Evolutionary conservation across 2,113 vertebrate species (phyloP), one percentile per base, ranked within the genome.

Genomic region (Jacana jacana): DNA sequence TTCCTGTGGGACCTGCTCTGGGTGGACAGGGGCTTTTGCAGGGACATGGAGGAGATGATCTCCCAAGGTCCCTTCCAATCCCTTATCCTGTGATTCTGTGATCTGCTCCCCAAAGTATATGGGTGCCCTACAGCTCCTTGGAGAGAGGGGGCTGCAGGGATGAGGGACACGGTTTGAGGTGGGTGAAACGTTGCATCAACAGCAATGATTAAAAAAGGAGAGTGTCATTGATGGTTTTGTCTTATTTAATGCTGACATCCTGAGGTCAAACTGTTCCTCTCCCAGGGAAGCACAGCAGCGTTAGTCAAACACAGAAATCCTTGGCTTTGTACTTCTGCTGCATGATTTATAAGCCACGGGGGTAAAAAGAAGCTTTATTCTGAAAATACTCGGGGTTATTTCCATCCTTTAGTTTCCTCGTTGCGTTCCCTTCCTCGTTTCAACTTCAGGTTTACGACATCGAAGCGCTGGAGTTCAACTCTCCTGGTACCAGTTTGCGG

Each of bases 241-340:
- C 96, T 97, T 96, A 89, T 91, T 97, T 96, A 97, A 89, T n/a
- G 93, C 89, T 96, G 95, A 95, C 97, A 95, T 91, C 89, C 94
- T 78, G 95, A 94, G 97, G 97, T 97, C 97, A 97, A 90, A 70
- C 63, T 11, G 2, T 49, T 96, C 77, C 85, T 94, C 96, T 93
- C 96, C 4, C 1, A 92, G 95, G 95, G 69, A 89, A 91, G 76
- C 87, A 28, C 70, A 24, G 78, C 92, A 89, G 33, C 78, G 72
- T 95, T 91, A 95, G 92, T 95, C 95, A 96, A 96, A 95, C 77
- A 75, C 72, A 46, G 94, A 42, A 24, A 86, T 48, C 40, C 95
- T 52, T 9, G 3, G 69, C 95, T 97, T 94, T 95, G 94, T 91
- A 95, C 72, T 92, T 96, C 35, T 51, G 93, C 70, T 85, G 90